Base-by-base conservation (phyloP, 2,888 invertebrate genomes). In the Diabrotica balteata region DNA sequence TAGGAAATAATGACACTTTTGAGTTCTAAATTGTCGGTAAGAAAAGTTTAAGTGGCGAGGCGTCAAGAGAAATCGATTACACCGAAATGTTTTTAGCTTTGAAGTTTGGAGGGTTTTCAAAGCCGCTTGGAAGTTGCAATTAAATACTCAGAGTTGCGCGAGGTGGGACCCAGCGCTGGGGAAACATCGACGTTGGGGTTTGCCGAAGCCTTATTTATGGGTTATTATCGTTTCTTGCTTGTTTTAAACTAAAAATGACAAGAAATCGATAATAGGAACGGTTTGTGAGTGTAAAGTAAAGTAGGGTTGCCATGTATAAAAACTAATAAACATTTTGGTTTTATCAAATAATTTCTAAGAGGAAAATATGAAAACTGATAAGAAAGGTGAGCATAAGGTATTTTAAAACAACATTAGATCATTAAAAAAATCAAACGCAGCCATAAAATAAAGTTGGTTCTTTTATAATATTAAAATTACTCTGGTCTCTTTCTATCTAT, bases 71-170 rank as follows among this genome's bases (percentile, higher is more conserved):
- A 80, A 81, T 80, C 81, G 80, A 81, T 81, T 80, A 79, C 77
- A 75, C 76, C 77, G 74, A 79, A 80, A 79, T 78, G 81, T 80
- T 80, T 80, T 80, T 80, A 79, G 76, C 81, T 81, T 80, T 81
- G 80, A 81, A 80, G 80, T 80, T 79, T 76, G 74, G 77, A 73
- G 75, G 75, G 78, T 78, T 79, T 79, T 79, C 79, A 78, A 76
- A 77, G 75, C 78, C 75, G 76, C 76, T 60, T n/a, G 44, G 52
- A 60, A 78, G 78, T 76, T 75, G 79, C 79, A 80, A 80, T 80
- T 81, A 80, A 80, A 80, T 71, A 72, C 72, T 74, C 70, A 68
- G 72, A 71, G 74, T 73, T 73, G 73, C 66, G 69, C 73, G 70
- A 71, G 64, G 68, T 69, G 51, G 45, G 45, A 17, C 11, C 50